Conservation (phyloP, 2,888 invertebrate genomes). For the Apocheima hispidaria region DNA sequence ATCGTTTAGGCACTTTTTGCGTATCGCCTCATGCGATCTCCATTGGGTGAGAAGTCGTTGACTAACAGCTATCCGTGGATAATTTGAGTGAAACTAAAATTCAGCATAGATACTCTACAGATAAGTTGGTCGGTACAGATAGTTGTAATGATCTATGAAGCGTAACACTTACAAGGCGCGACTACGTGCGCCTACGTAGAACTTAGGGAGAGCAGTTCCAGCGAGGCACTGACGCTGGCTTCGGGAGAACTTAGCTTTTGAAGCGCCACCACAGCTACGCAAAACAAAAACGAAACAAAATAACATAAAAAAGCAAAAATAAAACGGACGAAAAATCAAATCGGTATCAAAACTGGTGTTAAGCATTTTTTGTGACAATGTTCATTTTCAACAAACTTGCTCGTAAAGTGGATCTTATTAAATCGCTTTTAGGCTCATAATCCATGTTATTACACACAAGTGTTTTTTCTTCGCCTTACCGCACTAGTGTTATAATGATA, state of each 20-base stretch:
- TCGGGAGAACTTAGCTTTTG: constrained; percentile 62
- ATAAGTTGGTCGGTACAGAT: background rate
- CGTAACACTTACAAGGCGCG: constrained; percentile 7
- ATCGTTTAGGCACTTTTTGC: too few species aligned
- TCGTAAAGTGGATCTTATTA: too few species aligned
- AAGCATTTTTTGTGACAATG: background rate
- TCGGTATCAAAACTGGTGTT: background rate
- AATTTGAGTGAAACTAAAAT: background rate
- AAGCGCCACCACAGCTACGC: constrained; percentile 86
- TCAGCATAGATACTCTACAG: background rate
- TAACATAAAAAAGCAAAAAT: constrained; percentile 53
- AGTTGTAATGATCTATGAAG: background rate
- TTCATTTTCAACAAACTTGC: too few species aligned
- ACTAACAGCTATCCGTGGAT: background rate
- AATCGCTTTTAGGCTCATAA: too few species aligned
- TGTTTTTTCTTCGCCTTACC: too few species aligned
- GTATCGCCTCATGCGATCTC: background rate
- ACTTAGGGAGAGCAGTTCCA: background rate
- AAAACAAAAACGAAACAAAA: constrained; percentile 63
- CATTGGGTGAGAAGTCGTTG: background rate
- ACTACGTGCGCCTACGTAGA: constrained; percentile 2
- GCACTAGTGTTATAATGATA: too few species aligned
- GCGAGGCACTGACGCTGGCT: constrained; percentile 13
- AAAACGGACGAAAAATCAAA: constrained; percentile 1
- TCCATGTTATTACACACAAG: too few species aligned